Evolutionary conservation across 2,113 vertebrate species (phyloP).

Genomic region (Phyllopteryx taeniolatus): DNA sequence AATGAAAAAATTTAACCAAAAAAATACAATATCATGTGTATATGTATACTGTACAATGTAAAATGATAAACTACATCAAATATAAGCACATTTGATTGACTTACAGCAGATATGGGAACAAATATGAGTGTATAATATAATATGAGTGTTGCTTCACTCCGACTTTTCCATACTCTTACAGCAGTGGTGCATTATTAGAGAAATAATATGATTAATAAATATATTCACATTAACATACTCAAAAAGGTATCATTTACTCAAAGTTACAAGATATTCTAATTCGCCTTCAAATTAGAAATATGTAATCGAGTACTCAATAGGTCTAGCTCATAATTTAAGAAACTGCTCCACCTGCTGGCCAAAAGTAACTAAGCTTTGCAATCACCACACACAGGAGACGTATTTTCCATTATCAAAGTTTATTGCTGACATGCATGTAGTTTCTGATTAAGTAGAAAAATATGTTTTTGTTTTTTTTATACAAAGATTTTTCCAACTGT

Average conservation of each 20-base stretch:
- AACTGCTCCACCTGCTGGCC: slow-evolving; percentile 57
- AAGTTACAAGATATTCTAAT: background rate
- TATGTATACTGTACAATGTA: no score
- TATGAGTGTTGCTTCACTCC: no score
- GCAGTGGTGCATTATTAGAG: no score
- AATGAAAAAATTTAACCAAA: no score
- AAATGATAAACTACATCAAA: no score
- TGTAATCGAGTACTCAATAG: background rate
- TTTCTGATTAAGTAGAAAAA: slow-evolving; percentile 95
- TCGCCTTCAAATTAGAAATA: background rate
- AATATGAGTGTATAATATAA: no score
- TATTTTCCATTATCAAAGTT: slow-evolving; percentile 84
- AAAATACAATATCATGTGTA: no score
- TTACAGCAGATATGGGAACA: no score
- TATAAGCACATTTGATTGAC: no score
- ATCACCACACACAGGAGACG: slow-evolving; percentile 24
- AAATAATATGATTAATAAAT: no score
- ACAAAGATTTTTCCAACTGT: slow-evolving; percentile 84
- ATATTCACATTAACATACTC: no score
- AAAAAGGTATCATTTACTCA: background rate
- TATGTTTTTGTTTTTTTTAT: slow-evolving; percentile 86
- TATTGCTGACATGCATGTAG: slow-evolving; percentile 99
- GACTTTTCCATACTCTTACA: no score
- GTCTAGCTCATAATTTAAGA: slow-evolving; percentile 1
- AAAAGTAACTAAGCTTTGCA: background rate